A percentile compares a stretch with the other conserved stretches of the same genome.
Evolutionary conservation across 2,797 vertebrate species (phyloP).

Genomic region (Neopelma chrysocephalum): DNA sequence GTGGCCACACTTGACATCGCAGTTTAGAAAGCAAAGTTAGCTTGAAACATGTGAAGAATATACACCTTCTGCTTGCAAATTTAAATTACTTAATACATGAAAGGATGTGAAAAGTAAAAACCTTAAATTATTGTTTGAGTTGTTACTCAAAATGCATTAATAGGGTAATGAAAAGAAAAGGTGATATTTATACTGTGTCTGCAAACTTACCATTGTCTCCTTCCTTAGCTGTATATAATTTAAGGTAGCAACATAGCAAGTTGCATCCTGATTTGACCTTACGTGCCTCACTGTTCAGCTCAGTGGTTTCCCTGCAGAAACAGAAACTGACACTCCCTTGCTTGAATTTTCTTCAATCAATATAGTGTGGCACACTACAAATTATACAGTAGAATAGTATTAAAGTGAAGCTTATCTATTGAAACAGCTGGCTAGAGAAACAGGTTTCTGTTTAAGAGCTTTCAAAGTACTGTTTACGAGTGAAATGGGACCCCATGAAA

Average conservation of each 20-base stretch:
- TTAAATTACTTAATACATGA: neutral
- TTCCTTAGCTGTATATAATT: neutral
- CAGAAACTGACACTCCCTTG: constrained; percentile 73
- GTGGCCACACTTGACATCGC: neutral
- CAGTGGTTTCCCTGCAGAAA: constrained; percentile 78
- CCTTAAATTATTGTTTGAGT: neutral
- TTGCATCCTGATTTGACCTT: constrained; percentile 80
- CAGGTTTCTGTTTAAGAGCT: constrained; percentile 51
- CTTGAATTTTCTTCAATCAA: constrained; percentile 80
- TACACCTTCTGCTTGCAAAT: neutral
- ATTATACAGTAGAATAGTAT: constrained; percentile 75
- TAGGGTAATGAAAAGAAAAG: neutral
- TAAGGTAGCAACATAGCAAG: neutral
- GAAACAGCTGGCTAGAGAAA: constrained; percentile 56
- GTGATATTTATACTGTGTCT: neutral
- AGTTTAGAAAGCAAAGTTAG: neutral
- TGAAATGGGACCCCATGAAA: neutral
- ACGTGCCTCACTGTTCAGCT: constrained; percentile 77
- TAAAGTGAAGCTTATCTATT: constrained; percentile 64
- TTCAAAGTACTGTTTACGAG: constrained; percentile 31
- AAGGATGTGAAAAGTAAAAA: neutral
- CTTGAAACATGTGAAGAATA: neutral
- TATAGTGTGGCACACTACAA: constrained; percentile 82
- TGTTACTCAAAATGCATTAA: neutral
- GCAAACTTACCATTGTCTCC: neutral